Conservation (phyloP, 2,797 vertebrate genomes). For the Lepus townsendii region DNA sequence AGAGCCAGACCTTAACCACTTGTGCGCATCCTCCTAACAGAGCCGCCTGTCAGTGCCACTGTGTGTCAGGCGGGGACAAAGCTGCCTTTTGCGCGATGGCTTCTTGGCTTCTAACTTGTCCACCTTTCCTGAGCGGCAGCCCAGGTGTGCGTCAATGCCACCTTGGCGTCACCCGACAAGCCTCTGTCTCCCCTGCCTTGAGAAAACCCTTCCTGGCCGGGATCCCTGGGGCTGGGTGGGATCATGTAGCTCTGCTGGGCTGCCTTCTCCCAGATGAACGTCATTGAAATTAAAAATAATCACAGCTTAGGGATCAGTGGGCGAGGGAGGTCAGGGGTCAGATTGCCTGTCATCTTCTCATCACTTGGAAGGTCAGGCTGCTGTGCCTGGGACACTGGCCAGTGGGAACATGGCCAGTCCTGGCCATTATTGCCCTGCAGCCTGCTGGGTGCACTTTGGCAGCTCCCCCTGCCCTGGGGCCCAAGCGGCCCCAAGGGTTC, state of each 20-base stretch:
- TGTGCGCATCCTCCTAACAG: too few relatives aligned
- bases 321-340: neutral
- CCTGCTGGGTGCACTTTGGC: neutral
- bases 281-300: constrained; percentile 68
- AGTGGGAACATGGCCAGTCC: neutral
- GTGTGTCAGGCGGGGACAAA: accelerated
- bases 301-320: neutral
- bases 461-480: neutral
- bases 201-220: neutral
- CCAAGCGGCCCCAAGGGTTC: accelerated
- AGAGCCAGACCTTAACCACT: neutral
- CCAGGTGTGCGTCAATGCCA: accelerated
- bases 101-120: neutral
- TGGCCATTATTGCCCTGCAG: too few relatives aligned
- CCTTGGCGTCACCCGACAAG: accelerated
- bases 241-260: neutral
- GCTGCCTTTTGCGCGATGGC: accelerated
- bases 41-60: accelerated
- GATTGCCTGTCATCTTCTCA: neutral
- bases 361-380: neutral
- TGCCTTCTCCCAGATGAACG: neutral
- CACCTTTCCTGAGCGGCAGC: accelerated
- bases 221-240: neutral
- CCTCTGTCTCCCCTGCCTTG: accelerated
- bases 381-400: neutral